A percentile compares a stretch with the other conserved stretches of the same genome.
Conservation (phyloP, 2,797 vertebrate species). For the Thripadectes ignobilis region DNA sequence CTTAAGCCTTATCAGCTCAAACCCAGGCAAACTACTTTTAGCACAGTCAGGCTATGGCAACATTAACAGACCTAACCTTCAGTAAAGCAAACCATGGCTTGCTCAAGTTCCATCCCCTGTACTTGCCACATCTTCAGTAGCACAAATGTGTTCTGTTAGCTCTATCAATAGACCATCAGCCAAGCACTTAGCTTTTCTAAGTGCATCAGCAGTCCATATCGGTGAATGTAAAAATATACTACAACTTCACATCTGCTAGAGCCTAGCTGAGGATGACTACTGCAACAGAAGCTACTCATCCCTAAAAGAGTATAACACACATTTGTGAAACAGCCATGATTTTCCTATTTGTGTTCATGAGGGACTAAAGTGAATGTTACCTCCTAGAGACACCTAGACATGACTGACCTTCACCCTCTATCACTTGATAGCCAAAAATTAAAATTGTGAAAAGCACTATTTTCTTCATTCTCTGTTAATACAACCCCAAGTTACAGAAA, state of each 20-base stretch:
- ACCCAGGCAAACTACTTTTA: not conserved
- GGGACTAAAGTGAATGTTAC: not conserved
- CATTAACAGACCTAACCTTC: not conserved
- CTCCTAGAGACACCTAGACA: not conserved
- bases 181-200: not conserved
- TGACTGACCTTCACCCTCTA: not conserved
- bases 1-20: not conserved
- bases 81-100: not conserved
- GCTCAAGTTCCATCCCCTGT: not conserved
- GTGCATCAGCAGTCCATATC: not conserved
- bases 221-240: not conserved
- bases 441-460: not conserved
- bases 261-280: not conserved
- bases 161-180: not conserved
- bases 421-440: not conserved
- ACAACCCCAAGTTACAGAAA: not conserved
- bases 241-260: not conserved
- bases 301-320: not conserved
- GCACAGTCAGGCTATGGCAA: not conserved
- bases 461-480: not conserved
- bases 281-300: not conserved
- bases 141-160: not conserved
- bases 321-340: not conserved
- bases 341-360: not conserved
- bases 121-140: not conserved